Conservation (phyloP, 2,113 vertebrate genomes). For the Apistogramma diplotaenia region DNA sequence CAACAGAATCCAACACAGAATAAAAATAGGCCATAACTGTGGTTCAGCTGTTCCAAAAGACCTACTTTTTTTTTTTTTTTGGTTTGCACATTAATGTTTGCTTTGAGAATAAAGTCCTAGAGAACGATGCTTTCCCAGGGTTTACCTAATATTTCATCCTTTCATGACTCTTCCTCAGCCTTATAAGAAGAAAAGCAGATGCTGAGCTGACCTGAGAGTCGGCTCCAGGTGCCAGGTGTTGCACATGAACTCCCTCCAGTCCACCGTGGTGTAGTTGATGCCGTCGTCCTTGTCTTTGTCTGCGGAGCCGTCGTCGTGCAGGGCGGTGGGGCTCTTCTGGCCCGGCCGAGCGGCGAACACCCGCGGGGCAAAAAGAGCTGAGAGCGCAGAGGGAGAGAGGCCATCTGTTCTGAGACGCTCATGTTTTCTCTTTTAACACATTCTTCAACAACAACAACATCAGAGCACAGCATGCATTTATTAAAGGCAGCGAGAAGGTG, state of each 20-base stretch:
- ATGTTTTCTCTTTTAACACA: slow-evolving; percentile 1
- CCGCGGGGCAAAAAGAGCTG: slow-evolving; percentile 92
- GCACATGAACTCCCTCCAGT: slow-evolving; percentile 98
- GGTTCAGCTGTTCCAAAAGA: neutral
- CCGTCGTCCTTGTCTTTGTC: slow-evolving; percentile 85
- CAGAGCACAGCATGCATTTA: neutral
- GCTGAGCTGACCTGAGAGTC: slow-evolving; percentile 84
- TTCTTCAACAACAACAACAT: neutral
- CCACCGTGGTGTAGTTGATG: slow-evolving; percentile 91
- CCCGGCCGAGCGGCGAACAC: slow-evolving; percentile 86
- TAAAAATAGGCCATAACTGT: neutral
- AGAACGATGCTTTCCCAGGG: neutral
- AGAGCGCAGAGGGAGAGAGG: neutral
- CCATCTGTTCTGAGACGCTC: neutral
- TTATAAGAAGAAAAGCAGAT: neutral
- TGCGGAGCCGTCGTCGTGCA: slow-evolving; percentile 81
- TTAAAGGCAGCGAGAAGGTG: neutral
- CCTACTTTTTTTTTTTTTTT: neutral
- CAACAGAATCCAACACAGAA: neutral
- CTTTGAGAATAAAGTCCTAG: neutral
- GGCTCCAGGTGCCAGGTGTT: slow-evolving; percentile 99
- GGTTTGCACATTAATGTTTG: neutral
- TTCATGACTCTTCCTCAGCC: neutral
- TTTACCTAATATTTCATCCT: neutral
- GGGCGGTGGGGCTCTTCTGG: slow-evolving; percentile 89